These are phyloP conservation scores for Drosophila persimilis DNA, from an alignment of 1,140 invertebrate species.

Conservation along the genomic window DNA sequence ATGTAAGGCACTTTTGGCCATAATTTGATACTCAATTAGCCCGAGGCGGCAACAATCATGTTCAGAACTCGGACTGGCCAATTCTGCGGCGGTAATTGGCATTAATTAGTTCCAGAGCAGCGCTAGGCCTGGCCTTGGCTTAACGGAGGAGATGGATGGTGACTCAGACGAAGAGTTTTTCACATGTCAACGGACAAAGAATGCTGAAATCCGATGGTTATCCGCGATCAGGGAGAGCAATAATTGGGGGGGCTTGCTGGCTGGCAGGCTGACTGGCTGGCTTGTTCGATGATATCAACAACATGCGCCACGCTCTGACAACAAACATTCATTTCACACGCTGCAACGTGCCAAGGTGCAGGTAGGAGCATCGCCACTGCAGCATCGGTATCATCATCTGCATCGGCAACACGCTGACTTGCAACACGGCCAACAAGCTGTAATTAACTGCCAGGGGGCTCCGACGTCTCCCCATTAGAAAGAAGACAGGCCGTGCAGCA, in stretches of 20 bases:
- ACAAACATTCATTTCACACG: slow-evolving; percentile 74
- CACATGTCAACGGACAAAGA: slow-evolving; percentile 52
- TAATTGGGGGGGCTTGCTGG: slow-evolving; percentile 20
- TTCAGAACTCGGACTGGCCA: slow-evolving; percentile 24
- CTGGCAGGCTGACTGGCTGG: slow-evolving; percentile 33
- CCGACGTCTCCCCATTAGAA: slow-evolving; percentile 60
- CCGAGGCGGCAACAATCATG: slow-evolving; percentile 63
- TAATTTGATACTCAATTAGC: slow-evolving; percentile 69
- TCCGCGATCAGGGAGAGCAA: slow-evolving; percentile 13
- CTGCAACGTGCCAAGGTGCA: slow-evolving; percentile 45
- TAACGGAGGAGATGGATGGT: slow-evolving; percentile 10
- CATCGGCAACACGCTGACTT: slow-evolving; percentile 72
- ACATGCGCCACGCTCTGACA: slow-evolving; percentile 69
- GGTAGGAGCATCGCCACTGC: slow-evolving; percentile 2
- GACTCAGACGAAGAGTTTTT: slow-evolving; percentile 50
- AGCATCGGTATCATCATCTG: slow-evolving; percentile 19
- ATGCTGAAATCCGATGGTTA: slow-evolving; percentile 57
- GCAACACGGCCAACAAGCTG: slow-evolving; percentile 71
- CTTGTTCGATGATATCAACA: slow-evolving; percentile 72
- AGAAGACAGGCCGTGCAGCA: slow-evolving; percentile 43
- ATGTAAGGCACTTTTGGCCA: slow-evolving; percentile 53
- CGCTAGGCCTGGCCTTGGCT: slow-evolving; percentile 20
- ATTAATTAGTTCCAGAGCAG: slow-evolving; percentile 34
- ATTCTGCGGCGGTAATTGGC: slow-evolving; percentile 48
- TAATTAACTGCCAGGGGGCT: slow-evolving; percentile 58